Percentiles rank a stretch among this genome's conserved stretches.
Evolutionary conservation across 1,140 invertebrate species (phyloP).

Genomic region (Lamellibrachia luymesi): DNA sequence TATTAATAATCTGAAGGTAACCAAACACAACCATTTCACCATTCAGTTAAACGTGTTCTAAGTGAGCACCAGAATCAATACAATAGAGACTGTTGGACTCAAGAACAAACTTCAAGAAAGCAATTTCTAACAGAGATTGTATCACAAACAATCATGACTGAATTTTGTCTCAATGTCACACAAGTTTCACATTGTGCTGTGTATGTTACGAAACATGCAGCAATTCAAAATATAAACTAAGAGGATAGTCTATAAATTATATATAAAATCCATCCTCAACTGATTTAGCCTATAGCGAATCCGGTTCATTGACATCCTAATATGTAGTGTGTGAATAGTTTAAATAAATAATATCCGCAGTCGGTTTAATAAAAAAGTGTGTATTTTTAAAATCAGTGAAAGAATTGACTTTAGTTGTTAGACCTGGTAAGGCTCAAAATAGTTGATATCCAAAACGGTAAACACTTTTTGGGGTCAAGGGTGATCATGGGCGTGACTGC

Average conservation of each 20-base stretch:
- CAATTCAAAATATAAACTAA: neutral
- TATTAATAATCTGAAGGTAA: neutral
- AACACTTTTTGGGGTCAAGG: no score
- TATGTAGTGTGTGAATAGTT: no score
- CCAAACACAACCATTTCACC: neutral
- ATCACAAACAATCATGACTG: neutral
- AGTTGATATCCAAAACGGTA: no score
- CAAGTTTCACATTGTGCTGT: neutral
- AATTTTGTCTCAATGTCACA: neutral
- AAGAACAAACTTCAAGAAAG: no score
- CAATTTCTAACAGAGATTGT: neutral
- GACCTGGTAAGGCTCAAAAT: no score
- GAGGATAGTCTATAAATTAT: neutral
- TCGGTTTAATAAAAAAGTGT: no score
- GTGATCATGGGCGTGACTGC: no score
- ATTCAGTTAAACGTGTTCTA: neutral
- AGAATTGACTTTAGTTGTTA: no score
- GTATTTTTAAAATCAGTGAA: no score
- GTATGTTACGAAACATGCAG: neutral
- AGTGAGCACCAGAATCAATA: neutral
- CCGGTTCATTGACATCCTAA: no score
- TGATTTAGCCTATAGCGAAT: no score
- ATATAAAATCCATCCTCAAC: neutral
- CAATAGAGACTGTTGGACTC: neutral
- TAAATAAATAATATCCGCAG: no score